These are phyloP conservation scores for Melanaphis sacchari DNA, from an alignment of 1,140 invertebrate species.

Conservation along the genomic window DNA sequence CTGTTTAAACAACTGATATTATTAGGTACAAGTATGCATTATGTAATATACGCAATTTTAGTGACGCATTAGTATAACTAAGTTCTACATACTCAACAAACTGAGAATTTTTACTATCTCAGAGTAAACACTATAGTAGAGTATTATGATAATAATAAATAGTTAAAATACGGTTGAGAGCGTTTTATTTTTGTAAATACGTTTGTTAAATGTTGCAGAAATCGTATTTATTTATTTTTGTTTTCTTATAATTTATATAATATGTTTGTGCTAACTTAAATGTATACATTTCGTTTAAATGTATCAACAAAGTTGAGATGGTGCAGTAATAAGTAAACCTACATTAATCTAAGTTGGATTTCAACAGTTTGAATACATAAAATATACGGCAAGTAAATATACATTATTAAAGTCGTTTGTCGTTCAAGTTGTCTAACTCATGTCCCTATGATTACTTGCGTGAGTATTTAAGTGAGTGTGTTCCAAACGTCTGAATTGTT, in stretches of 20 bases:
- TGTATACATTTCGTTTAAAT: neutral
- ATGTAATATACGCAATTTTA: neutral
- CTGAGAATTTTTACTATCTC: neutral
- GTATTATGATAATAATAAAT: constrained; percentile 6
- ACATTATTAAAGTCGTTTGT: neutral
- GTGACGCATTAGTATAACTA: neutral
- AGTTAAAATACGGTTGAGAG: neutral
- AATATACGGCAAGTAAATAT: neutral
- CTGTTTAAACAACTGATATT: neutral
- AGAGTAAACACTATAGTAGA: neutral
- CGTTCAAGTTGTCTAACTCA: neutral
- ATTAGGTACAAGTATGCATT: neutral
- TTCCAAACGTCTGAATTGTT: neutral
- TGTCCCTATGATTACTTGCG: neutral
- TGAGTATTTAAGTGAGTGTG: neutral
- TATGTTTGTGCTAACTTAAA: neutral
- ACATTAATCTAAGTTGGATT: neutral
- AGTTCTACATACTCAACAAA: neutral
- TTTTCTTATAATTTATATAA: neutral
- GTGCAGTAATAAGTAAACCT: neutral
- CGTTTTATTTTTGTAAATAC: neutral
- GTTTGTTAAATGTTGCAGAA: neutral
- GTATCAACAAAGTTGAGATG: neutral
- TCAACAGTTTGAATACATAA: neutral
- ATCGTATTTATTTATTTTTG: neutral